Conservation (phyloP, 2,888 invertebrate species). For the Latrodectus hesperus region DNA sequence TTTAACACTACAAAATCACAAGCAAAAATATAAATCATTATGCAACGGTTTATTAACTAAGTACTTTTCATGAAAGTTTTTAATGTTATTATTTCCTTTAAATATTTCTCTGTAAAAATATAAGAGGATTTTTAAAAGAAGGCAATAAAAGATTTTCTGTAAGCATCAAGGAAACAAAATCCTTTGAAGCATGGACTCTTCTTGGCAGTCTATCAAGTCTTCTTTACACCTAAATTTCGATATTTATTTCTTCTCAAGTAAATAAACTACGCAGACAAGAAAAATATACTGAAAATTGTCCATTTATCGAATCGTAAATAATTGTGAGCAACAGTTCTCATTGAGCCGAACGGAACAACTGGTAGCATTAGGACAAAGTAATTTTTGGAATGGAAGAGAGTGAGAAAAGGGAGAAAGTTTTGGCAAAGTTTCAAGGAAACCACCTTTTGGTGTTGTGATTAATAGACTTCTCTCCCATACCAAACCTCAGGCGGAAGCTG, state of each 20-base stretch:
- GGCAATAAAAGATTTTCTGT: too few species aligned
- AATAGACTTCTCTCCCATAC: neutral
- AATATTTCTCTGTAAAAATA: too few species aligned
- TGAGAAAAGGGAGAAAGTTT: neutral
- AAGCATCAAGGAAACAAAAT: neutral
- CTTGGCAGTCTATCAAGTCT: neutral
- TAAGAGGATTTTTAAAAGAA: too few species aligned
- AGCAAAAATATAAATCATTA: too few species aligned
- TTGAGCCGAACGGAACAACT: conserved; percentile 21
- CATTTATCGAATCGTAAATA: neutral
- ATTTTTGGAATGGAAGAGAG: neutral
- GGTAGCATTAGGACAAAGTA: neutral
- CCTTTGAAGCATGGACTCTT: neutral
- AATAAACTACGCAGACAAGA: neutral
- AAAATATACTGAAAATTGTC: neutral
- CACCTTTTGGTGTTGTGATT: conserved; percentile 32
- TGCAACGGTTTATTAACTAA: too few species aligned
- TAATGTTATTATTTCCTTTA: too few species aligned
- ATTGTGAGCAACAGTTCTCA: conserved; percentile 13
- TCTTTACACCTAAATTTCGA: neutral
- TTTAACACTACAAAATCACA: too few species aligned
- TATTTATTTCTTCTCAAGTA: neutral
- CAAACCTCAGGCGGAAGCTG: too few species aligned
- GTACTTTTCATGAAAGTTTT: too few species aligned
- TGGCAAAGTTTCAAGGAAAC: neutral